phyloP scores from a whole-genome alignment of 2,888 invertebrate species.

The Lomographa bimaculata region DNA sequence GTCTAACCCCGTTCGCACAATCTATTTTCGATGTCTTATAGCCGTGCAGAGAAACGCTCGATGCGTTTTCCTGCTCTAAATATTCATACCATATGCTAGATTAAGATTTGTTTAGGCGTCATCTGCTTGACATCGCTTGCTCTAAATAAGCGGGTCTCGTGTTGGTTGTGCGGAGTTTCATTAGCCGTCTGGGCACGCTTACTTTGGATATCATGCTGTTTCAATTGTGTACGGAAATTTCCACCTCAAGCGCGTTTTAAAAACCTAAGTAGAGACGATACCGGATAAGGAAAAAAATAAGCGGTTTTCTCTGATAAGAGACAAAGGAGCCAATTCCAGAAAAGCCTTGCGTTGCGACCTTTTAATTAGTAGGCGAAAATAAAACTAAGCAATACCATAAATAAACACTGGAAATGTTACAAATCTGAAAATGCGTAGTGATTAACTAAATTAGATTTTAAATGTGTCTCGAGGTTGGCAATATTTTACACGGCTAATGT shows the following conservation, averaged over 20 bases:
- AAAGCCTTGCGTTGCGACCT: slow-evolving; percentile 7
- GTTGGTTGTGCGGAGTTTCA: slow-evolving; percentile 74
- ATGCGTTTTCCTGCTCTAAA: slow-evolving; percentile 77
- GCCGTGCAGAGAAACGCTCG: slow-evolving; percentile 75
- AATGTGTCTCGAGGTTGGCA: slow-evolving; percentile 19
- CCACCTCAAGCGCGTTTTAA: slow-evolving; percentile 29
- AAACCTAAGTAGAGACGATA: slow-evolving; percentile 30
- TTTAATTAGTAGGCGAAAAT: slow-evolving; percentile 4
- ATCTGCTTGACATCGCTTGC: slow-evolving; percentile 74
- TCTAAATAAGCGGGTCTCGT: slow-evolving; percentile 72
- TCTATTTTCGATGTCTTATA: slow-evolving; percentile 83
- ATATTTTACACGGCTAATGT: slow-evolving; percentile 17
- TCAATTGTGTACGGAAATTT: slow-evolving; percentile 60
- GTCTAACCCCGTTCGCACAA: slow-evolving; percentile 83
- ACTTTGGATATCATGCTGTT: slow-evolving; percentile 68
- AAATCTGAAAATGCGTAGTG: no score
- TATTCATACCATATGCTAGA: slow-evolving; percentile 81
- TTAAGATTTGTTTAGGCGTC: slow-evolving; percentile 81
- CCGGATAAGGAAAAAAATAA: slow-evolving; percentile 26
- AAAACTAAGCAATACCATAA: no score
- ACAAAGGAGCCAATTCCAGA: slow-evolving; percentile 17
- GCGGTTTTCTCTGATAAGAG: slow-evolving; percentile 10
- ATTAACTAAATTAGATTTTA: slow-evolving; percentile 19
- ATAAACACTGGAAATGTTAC: no score
- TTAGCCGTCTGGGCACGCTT: slow-evolving; percentile 72